These are phyloP conservation scores for Andrena cerasifolii DNA, from an alignment of 1,140 invertebrate genomes.

Conservation along the genomic window DNA sequence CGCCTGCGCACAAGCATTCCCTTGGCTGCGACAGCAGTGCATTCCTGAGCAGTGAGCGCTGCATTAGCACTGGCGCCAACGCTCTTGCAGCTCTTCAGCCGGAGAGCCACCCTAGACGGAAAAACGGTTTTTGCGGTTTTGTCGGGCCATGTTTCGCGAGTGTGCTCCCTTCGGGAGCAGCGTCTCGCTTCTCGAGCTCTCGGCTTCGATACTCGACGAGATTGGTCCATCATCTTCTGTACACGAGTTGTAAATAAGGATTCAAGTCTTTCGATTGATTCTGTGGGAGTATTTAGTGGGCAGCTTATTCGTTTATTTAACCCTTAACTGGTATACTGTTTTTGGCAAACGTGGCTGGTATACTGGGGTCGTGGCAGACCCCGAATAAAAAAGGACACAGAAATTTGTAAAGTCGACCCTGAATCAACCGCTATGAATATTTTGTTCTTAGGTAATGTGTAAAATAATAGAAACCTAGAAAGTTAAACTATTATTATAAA, in stretches of 20 bases:
- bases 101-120: constrained; percentile 18
- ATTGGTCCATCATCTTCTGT: constrained; percentile 29
- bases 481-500: no score
- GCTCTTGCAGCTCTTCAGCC: constrained; percentile 19
- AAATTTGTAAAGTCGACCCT: no score
- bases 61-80: constrained; percentile 65
- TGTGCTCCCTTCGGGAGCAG: background rate
- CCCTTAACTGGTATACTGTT: no score
- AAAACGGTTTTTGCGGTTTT: constrained; percentile 61
- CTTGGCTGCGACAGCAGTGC: constrained; percentile 51
- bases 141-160: background rate
- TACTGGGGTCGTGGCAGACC: no score
- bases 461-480: no score
- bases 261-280: no score
- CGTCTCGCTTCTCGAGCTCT: background rate
- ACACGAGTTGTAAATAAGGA: background rate
- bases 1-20: constrained; percentile 42
- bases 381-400: no score
- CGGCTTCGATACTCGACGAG: constrained; percentile 10
- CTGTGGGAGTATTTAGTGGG: no score
- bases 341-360: no score
- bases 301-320: no score
- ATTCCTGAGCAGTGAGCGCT: constrained; percentile 59
- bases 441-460: no score
- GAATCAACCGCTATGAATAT: no score